Conservation (phyloP, 1,140 invertebrate species). For the Anastrepha ludens region DNA sequence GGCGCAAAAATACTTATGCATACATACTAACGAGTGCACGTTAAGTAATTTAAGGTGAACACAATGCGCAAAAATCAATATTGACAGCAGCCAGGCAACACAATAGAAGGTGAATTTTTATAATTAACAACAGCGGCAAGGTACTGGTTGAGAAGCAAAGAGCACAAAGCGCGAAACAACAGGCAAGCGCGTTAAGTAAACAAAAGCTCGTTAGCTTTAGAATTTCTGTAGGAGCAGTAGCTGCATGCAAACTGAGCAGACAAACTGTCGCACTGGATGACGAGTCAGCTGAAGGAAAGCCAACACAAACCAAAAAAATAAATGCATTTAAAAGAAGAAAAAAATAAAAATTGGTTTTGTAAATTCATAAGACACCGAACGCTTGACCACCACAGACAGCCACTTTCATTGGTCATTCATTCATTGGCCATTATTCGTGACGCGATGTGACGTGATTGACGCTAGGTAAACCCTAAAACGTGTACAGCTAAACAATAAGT, state of each 20-base stretch:
- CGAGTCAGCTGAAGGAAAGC: background rate
- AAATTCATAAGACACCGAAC: too few relatives aligned
- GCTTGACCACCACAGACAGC: too few relatives aligned
- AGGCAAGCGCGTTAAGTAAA: too few relatives aligned
- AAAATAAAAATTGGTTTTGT: too few relatives aligned
- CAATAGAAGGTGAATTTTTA: background rate
- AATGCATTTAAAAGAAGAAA: background rate
- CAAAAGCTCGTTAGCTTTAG: too few relatives aligned
- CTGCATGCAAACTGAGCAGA: background rate
- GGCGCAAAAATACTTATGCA: background rate
- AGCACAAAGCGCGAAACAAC: background rate
- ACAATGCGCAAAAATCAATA: conserved; percentile 36
- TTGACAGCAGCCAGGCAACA: conserved; percentile 33
- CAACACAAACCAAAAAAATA: background rate
- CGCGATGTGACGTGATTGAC: background rate
- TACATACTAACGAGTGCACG: background rate
- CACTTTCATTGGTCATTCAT: background rate
- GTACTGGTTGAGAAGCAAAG: too few relatives aligned
- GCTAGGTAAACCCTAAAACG: conserved; percentile 1
- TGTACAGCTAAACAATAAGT: background rate
- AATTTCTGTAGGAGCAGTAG: too few relatives aligned
- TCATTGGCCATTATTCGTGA: background rate
- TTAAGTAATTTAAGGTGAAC: background rate
- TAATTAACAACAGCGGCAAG: conserved; percentile 3
- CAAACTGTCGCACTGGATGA: background rate